These are phyloP conservation scores for Cassiopea xamachana DNA, from an alignment of 30 jellyfish, hydroid and myxozoan species.

Conservation along the genomic window DNA sequence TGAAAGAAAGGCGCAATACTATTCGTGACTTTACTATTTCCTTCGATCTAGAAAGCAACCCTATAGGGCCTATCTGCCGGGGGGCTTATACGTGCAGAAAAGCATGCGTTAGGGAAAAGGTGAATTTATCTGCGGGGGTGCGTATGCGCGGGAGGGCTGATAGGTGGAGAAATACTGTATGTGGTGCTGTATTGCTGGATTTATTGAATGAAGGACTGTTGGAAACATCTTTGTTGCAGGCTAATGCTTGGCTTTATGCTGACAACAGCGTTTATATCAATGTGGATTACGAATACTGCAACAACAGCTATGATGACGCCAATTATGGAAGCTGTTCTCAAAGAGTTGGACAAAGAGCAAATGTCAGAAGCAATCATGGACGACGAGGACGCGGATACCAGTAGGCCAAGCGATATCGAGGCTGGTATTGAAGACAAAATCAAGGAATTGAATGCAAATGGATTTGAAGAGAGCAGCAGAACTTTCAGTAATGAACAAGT, in stretches of 20 bases:
- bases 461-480: neutral
- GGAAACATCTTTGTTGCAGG: slow-evolving; percentile 15
- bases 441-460: neutral
- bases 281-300: slow-evolving; percentile 99
- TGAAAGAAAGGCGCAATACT: no score
- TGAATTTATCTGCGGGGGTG: no score
- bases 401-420: slow-evolving; percentile 7
- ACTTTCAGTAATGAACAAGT: slow-evolving; percentile 3
- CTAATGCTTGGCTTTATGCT: slow-evolving; percentile 91
- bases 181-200: neutral
- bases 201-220: no score
- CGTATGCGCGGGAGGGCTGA: no score
- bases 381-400: slow-evolving; percentile 33
- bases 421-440: neutral
- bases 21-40: no score
- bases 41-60: no score
- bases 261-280: slow-evolving; percentile 92
- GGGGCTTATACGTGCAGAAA: no score
- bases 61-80: no score
- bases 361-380: slow-evolving; percentile 57
- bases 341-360: slow-evolving; percentile 86
- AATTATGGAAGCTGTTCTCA: slow-evolving; percentile 96
- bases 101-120: no score
- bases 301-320: slow-evolving; percentile 99
- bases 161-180: neutral